Evolutionary conservation across 2,797 vertebrate genomes (phyloP).

Genomic region (Hypotaenidia okinawae): DNA sequence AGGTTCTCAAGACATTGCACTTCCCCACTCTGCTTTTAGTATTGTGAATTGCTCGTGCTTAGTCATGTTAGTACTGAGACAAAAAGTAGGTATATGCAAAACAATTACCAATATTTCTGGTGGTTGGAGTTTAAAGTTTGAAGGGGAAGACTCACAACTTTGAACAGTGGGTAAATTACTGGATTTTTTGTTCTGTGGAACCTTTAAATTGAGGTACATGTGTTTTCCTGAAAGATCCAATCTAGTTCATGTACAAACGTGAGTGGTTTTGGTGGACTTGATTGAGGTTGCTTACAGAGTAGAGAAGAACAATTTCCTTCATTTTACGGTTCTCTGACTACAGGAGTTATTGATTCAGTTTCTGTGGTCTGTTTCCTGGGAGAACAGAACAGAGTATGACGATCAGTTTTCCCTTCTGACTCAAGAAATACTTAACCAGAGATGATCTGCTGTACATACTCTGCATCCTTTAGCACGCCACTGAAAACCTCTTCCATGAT

Average conservation of each 20-base stretch:
- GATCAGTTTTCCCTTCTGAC: slow-evolving; percentile 4
- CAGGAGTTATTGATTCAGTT: background rate
- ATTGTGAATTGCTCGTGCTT: background rate
- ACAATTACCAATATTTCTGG: background rate
- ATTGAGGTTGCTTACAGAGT: background rate
- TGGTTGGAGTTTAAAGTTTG: background rate
- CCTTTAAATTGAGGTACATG: background rate
- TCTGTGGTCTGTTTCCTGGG: background rate
- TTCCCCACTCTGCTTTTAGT: background rate
- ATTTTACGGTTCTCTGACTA: slow-evolving; percentile 13
- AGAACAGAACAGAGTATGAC: background rate
- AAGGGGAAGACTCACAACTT: background rate
- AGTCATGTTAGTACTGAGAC: background rate
- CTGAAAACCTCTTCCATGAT: background rate
- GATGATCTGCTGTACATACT: background rate
- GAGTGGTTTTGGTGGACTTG: background rate
- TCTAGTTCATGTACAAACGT: background rate
- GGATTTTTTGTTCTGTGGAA: background rate
- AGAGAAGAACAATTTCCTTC: slow-evolving; percentile 10
- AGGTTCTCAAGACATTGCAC: background rate
- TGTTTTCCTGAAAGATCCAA: background rate
- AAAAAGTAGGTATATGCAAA: background rate
- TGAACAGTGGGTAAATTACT: background rate
- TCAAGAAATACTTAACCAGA: background rate
- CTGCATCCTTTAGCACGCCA: background rate